These are phyloP conservation scores for Agrilus cyanescens DNA, from an alignment of 2,888 invertebrate genomes.

Conservation along the genomic window DNA sequence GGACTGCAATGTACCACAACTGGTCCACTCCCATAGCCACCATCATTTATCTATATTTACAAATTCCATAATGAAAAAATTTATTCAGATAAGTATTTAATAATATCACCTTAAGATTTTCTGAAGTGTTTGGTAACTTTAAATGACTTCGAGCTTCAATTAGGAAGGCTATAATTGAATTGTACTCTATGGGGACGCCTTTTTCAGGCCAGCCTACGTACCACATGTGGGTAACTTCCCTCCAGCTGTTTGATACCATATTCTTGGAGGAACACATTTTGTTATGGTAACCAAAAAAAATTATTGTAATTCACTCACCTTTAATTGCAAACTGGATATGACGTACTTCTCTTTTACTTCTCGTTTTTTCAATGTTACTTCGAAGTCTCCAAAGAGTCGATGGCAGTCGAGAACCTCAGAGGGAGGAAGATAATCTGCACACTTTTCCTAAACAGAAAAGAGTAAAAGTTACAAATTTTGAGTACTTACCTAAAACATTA, in stretches of 20 bases:
- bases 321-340: constrained; percentile 72
- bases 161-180: constrained; percentile 76
- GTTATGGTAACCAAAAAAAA: constrained; percentile 1
- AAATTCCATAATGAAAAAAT: constrained; percentile 10
- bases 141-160: constrained; percentile 62
- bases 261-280: constrained; percentile 39
- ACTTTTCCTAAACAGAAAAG: constrained; percentile 57
- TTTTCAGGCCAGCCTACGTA: constrained; percentile 84
- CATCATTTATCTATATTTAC: not conserved
- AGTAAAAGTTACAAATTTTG: constrained; percentile 14
- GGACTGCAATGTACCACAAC: constrained; percentile 79
- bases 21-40: constrained; percentile 45
- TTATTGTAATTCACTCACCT: constrained; percentile 36
- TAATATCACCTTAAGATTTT: constrained; percentile 11
- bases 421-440: constrained; percentile 83
- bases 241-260: constrained; percentile 66
- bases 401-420: constrained; percentile 85
- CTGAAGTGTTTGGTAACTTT: constrained; percentile 19
- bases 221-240: constrained; percentile 87
- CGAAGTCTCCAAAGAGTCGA: constrained; percentile 76
- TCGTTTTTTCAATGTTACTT: constrained; percentile 75
- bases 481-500: not conserved
- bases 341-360: constrained; percentile 88
- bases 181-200: constrained; percentile 73
- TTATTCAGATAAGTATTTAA: too few relatives aligned